phyloP scores from a whole-genome alignment of 2,797 vertebrate genomes.

The Pitangus sulphuratus region DNA sequence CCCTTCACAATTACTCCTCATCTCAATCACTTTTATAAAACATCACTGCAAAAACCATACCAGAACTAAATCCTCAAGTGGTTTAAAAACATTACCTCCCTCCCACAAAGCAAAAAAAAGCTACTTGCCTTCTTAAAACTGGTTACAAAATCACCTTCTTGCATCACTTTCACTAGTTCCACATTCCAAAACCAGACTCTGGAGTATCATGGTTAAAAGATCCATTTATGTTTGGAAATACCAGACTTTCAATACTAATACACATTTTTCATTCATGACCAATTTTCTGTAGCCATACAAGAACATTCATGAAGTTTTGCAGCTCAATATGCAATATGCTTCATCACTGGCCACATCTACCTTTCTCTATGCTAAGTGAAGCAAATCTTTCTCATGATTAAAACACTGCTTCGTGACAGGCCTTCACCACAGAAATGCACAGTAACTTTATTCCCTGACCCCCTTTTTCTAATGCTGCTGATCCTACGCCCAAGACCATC shows the following conservation, averaged over 20 bases:
- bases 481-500: neutral
- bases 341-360: neutral
- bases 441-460: neutral
- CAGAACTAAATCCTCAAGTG: neutral
- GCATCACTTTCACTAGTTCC: neutral
- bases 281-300: neutral
- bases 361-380: neutral
- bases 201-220: neutral
- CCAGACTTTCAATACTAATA: accelerated
- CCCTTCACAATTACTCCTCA: neutral
- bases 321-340: neutral
- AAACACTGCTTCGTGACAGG: neutral
- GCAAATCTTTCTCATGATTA: accelerated
- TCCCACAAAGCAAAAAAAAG: neutral
- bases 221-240: neutral
- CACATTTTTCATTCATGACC: neutral
- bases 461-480: neutral
- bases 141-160: neutral
- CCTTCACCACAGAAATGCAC: accelerated
- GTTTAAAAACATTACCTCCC: neutral
- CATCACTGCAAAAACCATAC: neutral
- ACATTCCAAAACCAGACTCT: neutral
- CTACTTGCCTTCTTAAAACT: neutral
- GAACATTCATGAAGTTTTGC: neutral
- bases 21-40: neutral